Conservation (phyloP, 1,140 invertebrate species). For the Arctopsyche grandis region DNA sequence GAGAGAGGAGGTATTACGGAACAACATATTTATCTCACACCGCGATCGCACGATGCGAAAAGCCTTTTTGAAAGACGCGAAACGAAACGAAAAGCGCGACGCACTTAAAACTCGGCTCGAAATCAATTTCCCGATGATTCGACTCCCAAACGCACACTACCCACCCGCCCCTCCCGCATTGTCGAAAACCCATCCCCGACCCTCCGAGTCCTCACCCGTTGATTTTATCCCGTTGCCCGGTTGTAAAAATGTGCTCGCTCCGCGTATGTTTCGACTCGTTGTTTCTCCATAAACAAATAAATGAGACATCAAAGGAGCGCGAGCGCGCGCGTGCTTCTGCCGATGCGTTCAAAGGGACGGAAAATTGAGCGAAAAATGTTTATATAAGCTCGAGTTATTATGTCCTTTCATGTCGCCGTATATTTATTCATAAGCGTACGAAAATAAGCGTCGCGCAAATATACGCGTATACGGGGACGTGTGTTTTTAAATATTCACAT, state of each 20-base stretch:
- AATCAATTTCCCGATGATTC: not conserved
- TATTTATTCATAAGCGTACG: not conserved
- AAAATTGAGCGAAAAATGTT: constrained; percentile 31
- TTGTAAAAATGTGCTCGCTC: constrained; percentile 11
- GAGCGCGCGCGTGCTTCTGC: not conserved
- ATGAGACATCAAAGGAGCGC: constrained; percentile 26
- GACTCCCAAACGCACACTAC: not conserved
- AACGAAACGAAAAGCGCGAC: not conserved
- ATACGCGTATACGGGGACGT: not conserved
- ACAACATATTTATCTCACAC: too few species aligned
- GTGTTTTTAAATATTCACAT: not conserved
- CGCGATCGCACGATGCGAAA: not conserved
- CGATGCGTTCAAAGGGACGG: constrained; percentile 28
- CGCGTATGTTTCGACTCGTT: constrained; percentile 4
- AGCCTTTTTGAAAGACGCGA: not conserved
- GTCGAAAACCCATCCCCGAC: too few species aligned
- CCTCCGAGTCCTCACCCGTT: too few species aligned
- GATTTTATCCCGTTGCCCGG: not conserved
- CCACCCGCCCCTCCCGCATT: too few species aligned
- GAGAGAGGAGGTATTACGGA: too few species aligned
- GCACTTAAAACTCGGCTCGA: not conserved
- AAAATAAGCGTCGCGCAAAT: not conserved
- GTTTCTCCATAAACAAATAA: constrained; percentile 27
- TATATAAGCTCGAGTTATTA: constrained; percentile 25
- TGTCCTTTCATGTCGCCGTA: constrained; percentile 14